A percentile compares a stretch with the other conserved stretches of the same genome.
Conservation (phyloP, 2,113 vertebrate species). For the Myotis brandtii region DNA sequence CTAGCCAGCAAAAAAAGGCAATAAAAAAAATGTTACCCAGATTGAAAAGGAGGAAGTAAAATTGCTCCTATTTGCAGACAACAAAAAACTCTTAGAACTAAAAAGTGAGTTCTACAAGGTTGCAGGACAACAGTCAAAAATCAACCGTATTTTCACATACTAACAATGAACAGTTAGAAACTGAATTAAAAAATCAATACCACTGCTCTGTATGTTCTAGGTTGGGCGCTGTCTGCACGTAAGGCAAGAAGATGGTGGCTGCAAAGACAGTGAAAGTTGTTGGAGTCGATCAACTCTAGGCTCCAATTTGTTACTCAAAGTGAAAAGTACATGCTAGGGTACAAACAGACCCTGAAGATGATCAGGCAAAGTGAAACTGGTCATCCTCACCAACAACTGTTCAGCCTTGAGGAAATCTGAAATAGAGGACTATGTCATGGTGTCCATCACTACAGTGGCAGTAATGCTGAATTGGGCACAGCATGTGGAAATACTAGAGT, state of each 20-base stretch:
- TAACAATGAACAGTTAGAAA: background rate
- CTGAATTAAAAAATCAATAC: background rate
- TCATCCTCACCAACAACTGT: background rate
- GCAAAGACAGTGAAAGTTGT: background rate
- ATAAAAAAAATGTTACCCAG: background rate
- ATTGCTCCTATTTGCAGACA: background rate
- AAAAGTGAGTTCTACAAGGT: background rate
- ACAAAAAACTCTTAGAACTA: background rate
- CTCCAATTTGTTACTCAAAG: background rate
- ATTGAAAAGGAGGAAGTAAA: background rate
- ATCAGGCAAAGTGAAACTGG: background rate
- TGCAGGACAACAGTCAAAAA: background rate
- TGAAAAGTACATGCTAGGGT: background rate
- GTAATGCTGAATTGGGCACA: background rate
- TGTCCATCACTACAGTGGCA: background rate
- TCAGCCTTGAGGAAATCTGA: background rate
- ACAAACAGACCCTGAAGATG: background rate
- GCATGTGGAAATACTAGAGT: background rate
- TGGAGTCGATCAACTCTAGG: background rate
- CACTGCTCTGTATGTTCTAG: background rate
- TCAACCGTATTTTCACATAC: background rate
- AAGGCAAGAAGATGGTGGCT: background rate
- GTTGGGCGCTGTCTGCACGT: background rate
- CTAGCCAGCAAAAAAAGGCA: background rate
- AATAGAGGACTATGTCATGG: background rate